A percentile compares a stretch with the other conserved stretches of the same genome.
These are phyloP conservation scores for Xiphophorus hellerii DNA, from an alignment of 2,113 vertebrate species.

Conservation along the genomic window DNA sequence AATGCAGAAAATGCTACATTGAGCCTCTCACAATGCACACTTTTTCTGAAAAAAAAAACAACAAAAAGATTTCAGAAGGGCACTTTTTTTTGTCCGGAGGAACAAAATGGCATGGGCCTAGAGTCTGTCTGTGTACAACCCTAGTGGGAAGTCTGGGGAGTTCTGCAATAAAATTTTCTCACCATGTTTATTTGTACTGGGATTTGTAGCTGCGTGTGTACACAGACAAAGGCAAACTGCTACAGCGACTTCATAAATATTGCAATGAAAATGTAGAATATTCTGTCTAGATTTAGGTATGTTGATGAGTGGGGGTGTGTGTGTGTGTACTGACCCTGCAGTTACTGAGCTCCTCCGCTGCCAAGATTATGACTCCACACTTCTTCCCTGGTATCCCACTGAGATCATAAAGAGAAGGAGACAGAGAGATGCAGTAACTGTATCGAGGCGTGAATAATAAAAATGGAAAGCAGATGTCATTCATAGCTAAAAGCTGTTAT, in stretches of 20 bases:
- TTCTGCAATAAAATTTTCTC: neutral
- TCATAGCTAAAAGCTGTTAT: conserved; percentile 20
- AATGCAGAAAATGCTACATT: no score
- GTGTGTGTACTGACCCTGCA: conserved; percentile 77
- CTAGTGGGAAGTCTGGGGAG: neutral
- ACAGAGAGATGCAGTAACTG: conserved; percentile 38
- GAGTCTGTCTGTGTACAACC: no score
- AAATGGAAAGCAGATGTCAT: conserved; percentile 44
- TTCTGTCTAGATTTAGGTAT: neutral
- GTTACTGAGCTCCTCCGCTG: conserved; percentile 83
- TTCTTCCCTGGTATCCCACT: conserved; percentile 83
- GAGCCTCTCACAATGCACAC: no score
- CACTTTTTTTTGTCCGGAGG: no score
- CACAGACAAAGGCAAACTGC: conserved; percentile 1
- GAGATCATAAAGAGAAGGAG: conserved; percentile 47
- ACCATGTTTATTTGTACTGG: neutral
- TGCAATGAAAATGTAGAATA: conserved; percentile 8
- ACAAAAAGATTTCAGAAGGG: no score
- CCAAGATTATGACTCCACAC: conserved; percentile 80
- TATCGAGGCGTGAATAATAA: conserved; percentile 45
- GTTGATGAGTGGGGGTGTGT: conserved; percentile 16
- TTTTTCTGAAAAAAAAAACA: no score
- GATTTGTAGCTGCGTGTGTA: neutral
- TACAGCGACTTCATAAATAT: neutral
- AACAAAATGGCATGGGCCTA: no score